Evolutionary conservation across 2,888 invertebrate species (phyloP).

Genomic region (Sarcophaga subvicina): DNA sequence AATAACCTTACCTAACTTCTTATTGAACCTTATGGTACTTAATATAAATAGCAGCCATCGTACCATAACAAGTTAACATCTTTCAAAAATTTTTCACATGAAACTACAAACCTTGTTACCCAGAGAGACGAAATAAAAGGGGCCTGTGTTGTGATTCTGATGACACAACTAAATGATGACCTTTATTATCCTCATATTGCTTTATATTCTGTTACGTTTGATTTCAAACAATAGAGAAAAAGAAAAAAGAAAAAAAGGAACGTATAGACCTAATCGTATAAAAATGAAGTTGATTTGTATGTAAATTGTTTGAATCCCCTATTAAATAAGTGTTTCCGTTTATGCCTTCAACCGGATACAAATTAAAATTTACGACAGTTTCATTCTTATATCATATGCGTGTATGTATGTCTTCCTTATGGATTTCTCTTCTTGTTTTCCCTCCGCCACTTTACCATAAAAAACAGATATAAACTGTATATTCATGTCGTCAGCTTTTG

Average conservation of each 20-base stretch:
- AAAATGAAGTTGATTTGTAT: constrained; percentile 60
- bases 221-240: constrained; percentile 29
- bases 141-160: constrained; percentile 57
- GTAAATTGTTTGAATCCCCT: constrained; percentile 48
- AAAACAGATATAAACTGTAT: constrained; percentile 18
- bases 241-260: not conserved
- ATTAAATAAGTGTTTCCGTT: constrained; percentile 41
- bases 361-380: constrained; percentile 53
- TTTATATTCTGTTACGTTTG: constrained; percentile 15
- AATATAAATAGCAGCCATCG: too few relatives aligned
- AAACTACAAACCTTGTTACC: too few relatives aligned
- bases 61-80: too few relatives aligned
- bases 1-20: too few relatives aligned
- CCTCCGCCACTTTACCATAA: not conserved
- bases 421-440: constrained; percentile 8
- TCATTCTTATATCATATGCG: not conserved
- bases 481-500: constrained; percentile 17
- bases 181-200: constrained; percentile 38
- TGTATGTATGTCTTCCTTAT: constrained; percentile 4
- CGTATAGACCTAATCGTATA: not conserved
- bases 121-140: constrained; percentile 13
- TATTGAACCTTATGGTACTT: too few relatives aligned
- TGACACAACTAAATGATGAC: constrained; percentile 42
- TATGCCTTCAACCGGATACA: constrained; percentile 53
- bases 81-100: too few relatives aligned